Base-by-base conservation (phyloP, 2,113 vertebrate genomes). In the Seriola aureovittata region DNA sequence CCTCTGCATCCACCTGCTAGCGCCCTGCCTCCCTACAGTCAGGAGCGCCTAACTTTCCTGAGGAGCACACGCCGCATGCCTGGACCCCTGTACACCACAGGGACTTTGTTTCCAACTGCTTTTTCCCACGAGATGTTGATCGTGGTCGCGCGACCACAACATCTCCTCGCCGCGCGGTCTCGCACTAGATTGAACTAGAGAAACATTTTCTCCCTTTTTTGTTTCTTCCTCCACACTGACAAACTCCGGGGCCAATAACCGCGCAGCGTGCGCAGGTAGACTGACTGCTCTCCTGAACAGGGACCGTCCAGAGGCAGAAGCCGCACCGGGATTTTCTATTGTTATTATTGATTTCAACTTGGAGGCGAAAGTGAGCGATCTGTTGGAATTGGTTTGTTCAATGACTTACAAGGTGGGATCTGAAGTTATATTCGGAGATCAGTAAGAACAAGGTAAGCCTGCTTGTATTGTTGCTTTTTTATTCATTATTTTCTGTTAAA, bases 1-100 rank as follows among this genome's bases (percentile, higher is more conserved):
- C 59, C 85, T 79, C 78, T 86, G 91, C 95, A 95, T 96, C 94
- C 95, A 96, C 95, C 95, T 96, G 95, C 95, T 94, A 78, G 87
- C 90, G 85, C 90, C 71, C 84, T 75, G 84, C 89, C 89, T 89
- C 84, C 75, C 71, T 78, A 7, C 91, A 86, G 75, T 92, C 91
- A 88, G 90, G 80, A 91, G 91, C 82, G 81, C 85, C 60, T 78
- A 91, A 93, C 85, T 93, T 93, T 91, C 60, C 81, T 4, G 79
- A 82, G 81, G 48, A 75, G 68, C 86, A 75, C 79, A 64, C 84
- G 85, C 74, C 7, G 81, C 83, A 71, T 64, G 79, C 23, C 79
- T 58, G 88, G 86, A 88, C 80, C 78, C 76, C 54, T 81, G 23
- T 34, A 44, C 59, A 71, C 75, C 76, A 63, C 71, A 9, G 84